Evolutionary conservation across 2,113 vertebrate genomes (phyloP).

Genomic region (Dermatemys mawii): DNA sequence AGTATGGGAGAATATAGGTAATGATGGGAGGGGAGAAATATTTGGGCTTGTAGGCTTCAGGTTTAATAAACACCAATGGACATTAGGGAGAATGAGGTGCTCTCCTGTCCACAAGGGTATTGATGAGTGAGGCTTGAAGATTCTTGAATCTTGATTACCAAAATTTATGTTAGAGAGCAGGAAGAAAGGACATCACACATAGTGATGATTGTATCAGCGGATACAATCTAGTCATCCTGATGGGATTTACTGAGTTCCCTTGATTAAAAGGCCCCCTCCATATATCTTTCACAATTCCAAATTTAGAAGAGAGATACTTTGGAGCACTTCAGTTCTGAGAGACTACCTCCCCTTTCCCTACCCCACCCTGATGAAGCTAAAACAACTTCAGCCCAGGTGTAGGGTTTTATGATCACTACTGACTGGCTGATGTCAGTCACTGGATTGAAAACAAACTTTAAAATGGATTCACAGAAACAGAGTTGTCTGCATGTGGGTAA

Average conservation of each 20-base stretch:
- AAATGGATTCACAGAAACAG: too few relatives aligned
- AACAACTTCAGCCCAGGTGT: too few relatives aligned
- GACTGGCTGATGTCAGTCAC: too few relatives aligned
- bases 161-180: background rate
- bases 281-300: background rate
- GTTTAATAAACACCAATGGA: background rate
- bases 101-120: background rate
- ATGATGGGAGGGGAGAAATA: background rate
- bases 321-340: background rate
- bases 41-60: background rate
- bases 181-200: background rate
- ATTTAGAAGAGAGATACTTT: background rate
- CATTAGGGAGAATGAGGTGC: background rate
- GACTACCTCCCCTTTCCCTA: background rate
- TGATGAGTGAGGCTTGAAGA: background rate
- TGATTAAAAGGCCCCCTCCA: background rate
- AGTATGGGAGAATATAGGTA: background rate
- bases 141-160: background rate
- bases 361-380: too few relatives aligned
- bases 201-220: background rate
- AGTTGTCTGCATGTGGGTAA: too few relatives aligned
- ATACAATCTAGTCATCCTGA: background rate
- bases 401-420: too few relatives aligned
- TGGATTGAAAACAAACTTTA: too few relatives aligned
- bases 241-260: background rate